Base-by-base conservation (phyloP, 37 sponge, comb jelly and placozoan genomes). In the Diacarnus erythraeanus region DNA sequence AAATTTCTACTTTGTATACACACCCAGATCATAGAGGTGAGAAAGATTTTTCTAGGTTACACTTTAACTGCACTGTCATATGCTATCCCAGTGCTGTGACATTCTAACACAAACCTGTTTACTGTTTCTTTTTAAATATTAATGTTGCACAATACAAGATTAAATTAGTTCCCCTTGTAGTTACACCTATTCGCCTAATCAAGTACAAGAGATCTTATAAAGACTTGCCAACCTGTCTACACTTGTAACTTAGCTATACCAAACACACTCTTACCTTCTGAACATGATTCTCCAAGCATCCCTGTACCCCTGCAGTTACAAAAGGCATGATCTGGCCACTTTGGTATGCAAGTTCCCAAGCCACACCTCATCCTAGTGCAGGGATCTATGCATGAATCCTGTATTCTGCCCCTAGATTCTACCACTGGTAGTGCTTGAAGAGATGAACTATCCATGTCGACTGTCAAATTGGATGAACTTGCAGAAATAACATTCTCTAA, bases 261-360 rank as follows among this genome's bases (percentile, higher is more conserved):
- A n/a, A n/a, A n/a, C n/a, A n/a, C 27, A n/a, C 5, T 5, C 37
- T 29, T 40, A 82, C 82, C 82, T 61, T 82, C 82, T 27, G 51
- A 42, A 65, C 82, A 82, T 37, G 1, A 63, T 3, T 66, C 38
- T 72, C 82, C 82, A 17, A 60, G 21, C 64, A 47, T 15, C 0
- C 5, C 0, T 2, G 74, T 42, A 1, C n/a, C 47, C 37, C 74
- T 36, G 23, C 82, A 82, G 51, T 82, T 74, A 42, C 82, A 82
- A 37, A 43, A 64, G 71, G 38, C 40, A 0, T 29, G 25, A 25
- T 35, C 36, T 23, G 65, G 65, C 51, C 64, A 64, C 21, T 21
- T 39, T 2, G 63, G 29, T 18, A 73, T 47, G 38, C 82, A 82
- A 5, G 25, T 30, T 30, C 80, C 36, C 61, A 40, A 31, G 3